Base-by-base conservation (phyloP, 2,797 vertebrate genomes). In the Anguilla anguilla region DNA sequence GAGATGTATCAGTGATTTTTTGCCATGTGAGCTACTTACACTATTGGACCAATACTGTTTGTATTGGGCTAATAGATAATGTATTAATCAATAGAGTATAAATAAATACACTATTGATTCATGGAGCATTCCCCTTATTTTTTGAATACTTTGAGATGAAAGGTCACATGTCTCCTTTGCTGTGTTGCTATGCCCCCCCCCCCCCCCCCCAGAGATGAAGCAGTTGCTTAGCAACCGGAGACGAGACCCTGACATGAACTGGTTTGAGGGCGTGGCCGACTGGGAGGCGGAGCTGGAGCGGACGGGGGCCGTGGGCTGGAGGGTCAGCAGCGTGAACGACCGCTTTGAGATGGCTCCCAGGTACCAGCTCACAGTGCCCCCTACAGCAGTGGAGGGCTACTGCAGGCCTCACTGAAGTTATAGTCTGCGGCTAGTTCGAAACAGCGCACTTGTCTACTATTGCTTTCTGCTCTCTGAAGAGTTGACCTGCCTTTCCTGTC, bases 281-380 rank as follows among this genome's bases (percentile, higher is more conserved):
- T 99, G 97, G 98, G 98, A 99, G 94, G 93, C 95, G 67, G 98
- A 99, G 92, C 93, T 97, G 93, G 94, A 96, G 91, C 91, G 97
- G 1, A 94, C 97, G 0, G 96, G 97, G 0, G 96, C 97, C 0
- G 85, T 17, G 0, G 94, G 96, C 91, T 99, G 98, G 98, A 96
- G 98, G 90, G 97, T 99, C 88, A 99, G 97, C 93, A 94, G 97
- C 0, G 95, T 97, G 90, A 99, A 99, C 0, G 98, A 98, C 91
- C 97, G 98, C 90, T 99, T 99, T 0, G 98, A 99, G 90, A 95
- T 98, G 95, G 96, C 98, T 84, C 97, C 97, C 93, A 99, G 98
- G 98, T 99, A 93, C 85, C 83, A 0, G 13, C 19, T 49, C 31
- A 57, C 81, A 17, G 86, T 11, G 46, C 79, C 86, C 79, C 61